Evolutionary conservation across 2,797 vertebrate species (phyloP).

Genomic region (Heterohyrax brucei): DNA sequence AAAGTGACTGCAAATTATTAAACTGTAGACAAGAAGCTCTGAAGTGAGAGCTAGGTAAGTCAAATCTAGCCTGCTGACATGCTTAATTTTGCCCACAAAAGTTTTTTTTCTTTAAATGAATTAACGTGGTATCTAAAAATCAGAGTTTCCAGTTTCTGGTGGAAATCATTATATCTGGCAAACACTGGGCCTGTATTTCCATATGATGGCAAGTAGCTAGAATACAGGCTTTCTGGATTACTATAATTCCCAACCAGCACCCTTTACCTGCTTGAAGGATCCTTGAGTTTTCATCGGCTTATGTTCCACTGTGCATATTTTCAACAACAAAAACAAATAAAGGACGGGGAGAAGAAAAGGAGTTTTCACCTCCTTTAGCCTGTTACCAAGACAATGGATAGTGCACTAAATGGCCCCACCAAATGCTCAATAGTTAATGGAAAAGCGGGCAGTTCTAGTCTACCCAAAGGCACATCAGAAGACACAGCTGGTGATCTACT

Average conservation of each 20-base stretch:
- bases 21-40: not conserved
- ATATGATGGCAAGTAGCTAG: not conserved
- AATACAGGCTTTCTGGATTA: slow-evolving; percentile 1
- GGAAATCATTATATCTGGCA: not conserved
- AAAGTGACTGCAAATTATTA: not conserved
- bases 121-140: slow-evolving; percentile 55
- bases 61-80: not conserved
- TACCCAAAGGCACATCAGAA: too few species aligned
- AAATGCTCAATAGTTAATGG: too few species aligned
- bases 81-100: not conserved
- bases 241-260: not conserved
- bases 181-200: not conserved
- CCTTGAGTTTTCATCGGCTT: not conserved
- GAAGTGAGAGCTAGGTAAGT: not conserved
- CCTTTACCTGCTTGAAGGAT: not conserved
- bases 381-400: not conserved
- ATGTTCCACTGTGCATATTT: too few species aligned
- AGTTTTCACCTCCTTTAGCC: not conserved
- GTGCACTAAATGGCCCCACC: too few species aligned
- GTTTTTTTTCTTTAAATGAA: not conserved
- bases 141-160: slow-evolving; percentile 31
- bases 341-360: not conserved
- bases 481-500: too few species aligned
- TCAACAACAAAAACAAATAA: too few species aligned
- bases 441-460: too few species aligned